Percentiles rank a stretch among this genome's conserved stretches.
phyloP scores from a whole-genome alignment of 2,113 vertebrate genomes.

The Glaucidium brasilianum region DNA sequence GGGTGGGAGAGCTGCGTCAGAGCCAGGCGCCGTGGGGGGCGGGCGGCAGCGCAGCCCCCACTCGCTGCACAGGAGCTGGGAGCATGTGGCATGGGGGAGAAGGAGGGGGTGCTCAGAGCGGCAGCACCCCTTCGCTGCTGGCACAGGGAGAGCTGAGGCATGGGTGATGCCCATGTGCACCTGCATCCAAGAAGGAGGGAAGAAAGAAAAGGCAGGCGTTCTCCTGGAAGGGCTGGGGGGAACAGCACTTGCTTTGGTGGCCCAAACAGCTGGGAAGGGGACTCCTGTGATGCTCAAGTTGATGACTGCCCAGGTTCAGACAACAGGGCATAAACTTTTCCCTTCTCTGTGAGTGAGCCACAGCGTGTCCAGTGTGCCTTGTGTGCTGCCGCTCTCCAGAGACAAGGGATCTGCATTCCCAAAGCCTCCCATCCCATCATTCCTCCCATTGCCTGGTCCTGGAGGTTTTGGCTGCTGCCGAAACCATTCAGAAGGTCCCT shows the following conservation, averaged over 20 bases:
- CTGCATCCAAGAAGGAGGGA: background rate
- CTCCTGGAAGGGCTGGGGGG: background rate
- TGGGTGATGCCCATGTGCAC: accelerated
- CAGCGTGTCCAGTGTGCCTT: background rate
- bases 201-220: background rate
- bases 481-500: background rate
- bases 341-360: background rate
- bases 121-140: background rate
- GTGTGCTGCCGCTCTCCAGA: background rate
- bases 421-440: background rate
- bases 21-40: background rate
- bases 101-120: background rate
- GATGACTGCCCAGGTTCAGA: background rate
- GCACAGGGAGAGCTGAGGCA: accelerated
- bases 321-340: background rate
- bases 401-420: background rate
- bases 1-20: constrained; percentile 14
- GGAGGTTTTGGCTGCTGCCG: background rate
- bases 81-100: constrained; percentile 9
- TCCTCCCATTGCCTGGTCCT: background rate
- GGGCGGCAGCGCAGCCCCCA: background rate
- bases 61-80: background rate
- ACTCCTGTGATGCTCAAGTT: background rate
- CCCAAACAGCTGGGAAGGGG: background rate
- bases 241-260: background rate